Evolutionary conservation across 2,888 invertebrate genomes (phyloP).

Genomic region (Caenorhabditis uteleia): DNA sequence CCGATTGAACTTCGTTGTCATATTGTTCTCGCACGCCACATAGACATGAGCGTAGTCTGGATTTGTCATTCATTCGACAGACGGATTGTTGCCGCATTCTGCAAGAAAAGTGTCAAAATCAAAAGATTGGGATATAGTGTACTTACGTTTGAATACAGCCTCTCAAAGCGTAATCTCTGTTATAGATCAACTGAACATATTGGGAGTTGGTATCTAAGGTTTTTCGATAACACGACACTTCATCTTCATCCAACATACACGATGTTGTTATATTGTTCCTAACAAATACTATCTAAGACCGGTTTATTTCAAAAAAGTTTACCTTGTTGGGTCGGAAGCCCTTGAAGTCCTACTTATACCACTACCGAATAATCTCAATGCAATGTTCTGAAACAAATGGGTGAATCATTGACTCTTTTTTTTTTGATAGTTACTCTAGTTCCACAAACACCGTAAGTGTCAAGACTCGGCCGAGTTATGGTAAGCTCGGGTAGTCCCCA

Average conservation of each 20-base stretch:
- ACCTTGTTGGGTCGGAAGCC: constrained; percentile 47
- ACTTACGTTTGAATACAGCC: constrained; percentile 58
- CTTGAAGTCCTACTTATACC: constrained; percentile 57
- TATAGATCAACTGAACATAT: constrained; percentile 54
- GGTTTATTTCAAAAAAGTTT: not conserved
- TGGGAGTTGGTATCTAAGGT: constrained; percentile 53
- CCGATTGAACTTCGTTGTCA: constrained; percentile 49
- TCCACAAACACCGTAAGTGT: constrained; percentile 53
- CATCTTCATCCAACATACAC: constrained; percentile 57
- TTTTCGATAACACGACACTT: constrained; percentile 57
- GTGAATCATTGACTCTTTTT: not conserved
- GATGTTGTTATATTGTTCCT: constrained; percentile 59
- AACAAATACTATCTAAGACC: constrained; percentile 6
- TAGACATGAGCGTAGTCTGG: constrained; percentile 56
- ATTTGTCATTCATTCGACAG: constrained; percentile 51
- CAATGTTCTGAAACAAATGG: constrained; percentile 33
- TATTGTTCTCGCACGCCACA: constrained; percentile 59
- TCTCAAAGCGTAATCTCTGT: constrained; percentile 55
- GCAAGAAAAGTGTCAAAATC: not conserved
- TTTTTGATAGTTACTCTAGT: constrained; percentile 18
- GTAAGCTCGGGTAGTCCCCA: constrained; percentile 59
- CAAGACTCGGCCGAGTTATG: constrained; percentile 46
- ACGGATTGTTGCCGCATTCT: constrained; percentile 57
- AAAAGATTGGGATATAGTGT: too few relatives aligned
- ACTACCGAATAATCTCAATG: constrained; percentile 57